Evolutionary conservation across 2,888 invertebrate species (phyloP).

Genomic region (Cybosia mesomella): DNA sequence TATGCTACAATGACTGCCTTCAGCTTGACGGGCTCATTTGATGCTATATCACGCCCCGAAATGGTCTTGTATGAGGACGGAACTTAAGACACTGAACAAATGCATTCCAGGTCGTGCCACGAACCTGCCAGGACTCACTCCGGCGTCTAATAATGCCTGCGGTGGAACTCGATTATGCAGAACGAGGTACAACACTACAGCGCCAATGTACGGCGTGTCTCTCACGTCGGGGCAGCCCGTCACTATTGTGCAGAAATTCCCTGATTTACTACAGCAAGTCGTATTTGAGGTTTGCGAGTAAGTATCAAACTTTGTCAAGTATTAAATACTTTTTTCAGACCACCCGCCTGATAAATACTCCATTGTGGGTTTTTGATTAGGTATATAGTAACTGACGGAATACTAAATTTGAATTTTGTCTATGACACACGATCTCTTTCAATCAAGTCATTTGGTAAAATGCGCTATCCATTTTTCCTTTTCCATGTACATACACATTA

Average conservation of each 20-base stretch:
- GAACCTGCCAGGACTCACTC: conserved; percentile 66
- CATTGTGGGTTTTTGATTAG: background rate
- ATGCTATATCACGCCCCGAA: too few species aligned
- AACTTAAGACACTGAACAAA: background rate
- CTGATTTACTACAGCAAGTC: conserved; percentile 96
- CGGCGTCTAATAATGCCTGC: conserved; percentile 69
- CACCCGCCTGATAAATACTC: background rate
- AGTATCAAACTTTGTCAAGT: conserved; percentile 73
- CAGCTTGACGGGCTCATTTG: too few species aligned
- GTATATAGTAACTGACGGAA: too few species aligned
- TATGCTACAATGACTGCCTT: too few species aligned
- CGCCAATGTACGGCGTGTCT: conserved; percentile 98
- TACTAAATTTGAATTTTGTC: too few species aligned
- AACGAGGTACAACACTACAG: conserved; percentile 96
- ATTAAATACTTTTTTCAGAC: background rate
- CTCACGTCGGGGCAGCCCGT: conserved; percentile 97
- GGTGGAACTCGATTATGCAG: conserved; percentile 93
- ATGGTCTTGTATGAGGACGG: too few species aligned
- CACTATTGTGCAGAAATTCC: conserved; percentile 97
- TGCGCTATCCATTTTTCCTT: too few species aligned
- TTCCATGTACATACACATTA: too few species aligned
- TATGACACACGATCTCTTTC: too few species aligned
- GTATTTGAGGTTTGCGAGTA: conserved; percentile 97
- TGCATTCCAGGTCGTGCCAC: conserved; percentile 71
- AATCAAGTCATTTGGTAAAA: too few species aligned